A percentile compares a stretch with the other conserved stretches of the same genome.
Evolutionary conservation across 2,797 vertebrate genomes (phyloP).

Genomic region (Chlorospingus flavigularis): DNA sequence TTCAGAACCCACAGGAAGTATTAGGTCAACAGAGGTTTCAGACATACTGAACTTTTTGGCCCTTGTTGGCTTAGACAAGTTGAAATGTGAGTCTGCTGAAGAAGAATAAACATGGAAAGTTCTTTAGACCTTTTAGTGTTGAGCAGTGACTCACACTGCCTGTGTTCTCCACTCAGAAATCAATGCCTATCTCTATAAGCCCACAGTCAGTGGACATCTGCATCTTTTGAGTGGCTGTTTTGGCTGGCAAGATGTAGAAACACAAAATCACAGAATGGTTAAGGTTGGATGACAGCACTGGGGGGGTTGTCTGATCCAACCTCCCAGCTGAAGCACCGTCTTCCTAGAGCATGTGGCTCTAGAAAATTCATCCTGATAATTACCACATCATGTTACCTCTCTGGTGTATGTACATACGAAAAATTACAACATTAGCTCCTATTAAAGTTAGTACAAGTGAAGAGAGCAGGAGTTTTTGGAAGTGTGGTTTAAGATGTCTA

Average conservation of each 20-base stretch:
- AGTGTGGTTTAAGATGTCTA: background rate
- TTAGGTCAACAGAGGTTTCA: background rate
- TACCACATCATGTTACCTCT: rapidly evolving
- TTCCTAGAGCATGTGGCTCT: background rate
- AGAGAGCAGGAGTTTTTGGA: background rate
- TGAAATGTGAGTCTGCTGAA: background rate
- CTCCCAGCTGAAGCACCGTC: background rate
- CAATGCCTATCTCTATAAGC: background rate
- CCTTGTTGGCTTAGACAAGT: background rate
- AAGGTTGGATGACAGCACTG: background rate
- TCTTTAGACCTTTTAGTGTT: background rate
- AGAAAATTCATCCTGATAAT: background rate
- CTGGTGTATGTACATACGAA: rapidly evolving
- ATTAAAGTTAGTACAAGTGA: background rate
- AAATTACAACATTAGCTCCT: background rate
- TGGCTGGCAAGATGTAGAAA: background rate
- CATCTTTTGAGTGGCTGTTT: background rate
- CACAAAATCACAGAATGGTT: background rate
- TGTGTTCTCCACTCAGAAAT: background rate
- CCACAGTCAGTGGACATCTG: background rate
- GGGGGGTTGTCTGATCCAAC: background rate
- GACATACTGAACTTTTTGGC: background rate
- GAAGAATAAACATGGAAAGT: background rate
- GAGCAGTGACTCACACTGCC: background rate
- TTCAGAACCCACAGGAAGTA: background rate